Evolutionary conservation across 2,113 vertebrate species (phyloP).

Genomic region (Aix galericulata): DNA sequence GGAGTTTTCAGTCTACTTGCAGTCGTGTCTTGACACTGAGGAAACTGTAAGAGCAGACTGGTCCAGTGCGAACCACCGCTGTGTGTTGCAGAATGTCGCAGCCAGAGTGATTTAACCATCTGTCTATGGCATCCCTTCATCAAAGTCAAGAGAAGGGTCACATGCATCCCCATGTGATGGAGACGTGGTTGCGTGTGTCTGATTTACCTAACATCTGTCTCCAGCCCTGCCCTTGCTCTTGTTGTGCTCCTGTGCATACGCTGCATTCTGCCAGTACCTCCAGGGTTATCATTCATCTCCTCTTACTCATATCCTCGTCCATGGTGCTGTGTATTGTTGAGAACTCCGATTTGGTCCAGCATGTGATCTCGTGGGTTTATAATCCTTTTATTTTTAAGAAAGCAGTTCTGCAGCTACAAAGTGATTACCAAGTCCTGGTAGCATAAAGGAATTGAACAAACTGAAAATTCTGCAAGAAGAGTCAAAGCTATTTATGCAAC

Average conservation of each 20-base stretch:
- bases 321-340: neutral
- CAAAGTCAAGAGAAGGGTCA: neutral
- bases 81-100: neutral
- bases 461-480: neutral
- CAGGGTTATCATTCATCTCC: neutral
- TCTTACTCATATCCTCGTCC: neutral
- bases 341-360: neutral
- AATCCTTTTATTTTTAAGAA: neutral
- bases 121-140: neutral
- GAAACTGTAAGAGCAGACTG: neutral
- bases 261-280: neutral
- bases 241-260: neutral
- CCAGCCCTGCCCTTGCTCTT: neutral
- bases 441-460: neutral
- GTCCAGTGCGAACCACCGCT: neutral
- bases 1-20: fast-evolving
- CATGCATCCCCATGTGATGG: neutral
- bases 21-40: fast-evolving
- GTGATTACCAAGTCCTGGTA: neutral
- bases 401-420: neutral
- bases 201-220: neutral
- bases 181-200: neutral
- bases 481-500: neutral
- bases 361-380: neutral
- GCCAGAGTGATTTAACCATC: neutral